Conservation (phyloP, 2,113 vertebrate genomes). For the Cheilinus undulatus region DNA sequence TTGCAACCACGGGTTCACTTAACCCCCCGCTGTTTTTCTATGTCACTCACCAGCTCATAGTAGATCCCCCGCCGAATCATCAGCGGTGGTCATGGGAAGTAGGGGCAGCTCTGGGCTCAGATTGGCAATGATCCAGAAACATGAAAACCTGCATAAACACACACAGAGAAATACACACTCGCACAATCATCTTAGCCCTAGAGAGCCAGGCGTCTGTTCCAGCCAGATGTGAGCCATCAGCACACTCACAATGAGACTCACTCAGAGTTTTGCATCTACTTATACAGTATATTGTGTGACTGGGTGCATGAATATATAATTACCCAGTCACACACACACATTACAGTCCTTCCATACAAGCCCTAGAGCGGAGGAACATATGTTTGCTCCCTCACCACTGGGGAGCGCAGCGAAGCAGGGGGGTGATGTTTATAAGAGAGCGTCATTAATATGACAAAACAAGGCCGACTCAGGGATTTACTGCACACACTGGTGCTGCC, state of each 20-base stretch:
- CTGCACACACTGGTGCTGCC: constrained; percentile 26
- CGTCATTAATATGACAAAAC: constrained; percentile 77
- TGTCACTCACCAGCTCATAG: constrained; percentile 39
- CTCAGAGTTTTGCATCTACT: constrained; percentile 50
- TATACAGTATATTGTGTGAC: constrained; percentile 31
- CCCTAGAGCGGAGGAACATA: constrained; percentile 62
- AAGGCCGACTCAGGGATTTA: constrained; percentile 71
- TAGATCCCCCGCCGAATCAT: constrained; percentile 12
- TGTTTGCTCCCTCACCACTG: constrained; percentile 49
- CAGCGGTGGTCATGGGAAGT: constrained; percentile 24
- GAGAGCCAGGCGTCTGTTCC: constrained; percentile 53
- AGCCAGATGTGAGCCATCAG: constrained; percentile 69
- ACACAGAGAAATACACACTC: constrained; percentile 8
- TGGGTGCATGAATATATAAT: constrained; percentile 26
- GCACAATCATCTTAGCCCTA: constrained; percentile 5
- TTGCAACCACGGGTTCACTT: constrained; percentile 27
- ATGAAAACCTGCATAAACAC: constrained; percentile 1
- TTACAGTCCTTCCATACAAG: constrained; percentile 31
- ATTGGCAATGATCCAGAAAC: constrained; percentile 49
- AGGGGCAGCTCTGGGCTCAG: constrained; percentile 20
- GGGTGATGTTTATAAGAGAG: constrained; percentile 64
- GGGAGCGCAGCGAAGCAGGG: constrained; percentile 39
- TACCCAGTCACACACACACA: constrained; percentile 15
- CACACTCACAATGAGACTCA: constrained; percentile 38
- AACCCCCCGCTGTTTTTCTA: constrained; percentile 36